A percentile compares a stretch with the other conserved stretches of the same genome.
Evolutionary conservation across 2,888 invertebrate species (phyloP).

Genomic region (Heliconius ethilla): DNA sequence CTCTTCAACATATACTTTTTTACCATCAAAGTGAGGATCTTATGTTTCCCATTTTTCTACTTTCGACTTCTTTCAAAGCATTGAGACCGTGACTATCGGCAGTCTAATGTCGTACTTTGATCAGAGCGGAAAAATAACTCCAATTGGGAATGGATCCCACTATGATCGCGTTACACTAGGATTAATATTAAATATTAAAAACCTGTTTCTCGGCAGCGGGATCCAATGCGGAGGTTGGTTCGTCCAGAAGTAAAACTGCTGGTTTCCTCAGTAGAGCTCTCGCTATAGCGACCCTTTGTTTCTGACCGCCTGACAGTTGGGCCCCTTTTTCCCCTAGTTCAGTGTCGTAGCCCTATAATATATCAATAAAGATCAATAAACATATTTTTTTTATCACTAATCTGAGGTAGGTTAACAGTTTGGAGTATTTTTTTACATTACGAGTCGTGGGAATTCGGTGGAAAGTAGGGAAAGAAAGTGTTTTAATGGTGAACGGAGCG

Average conservation of each 20-base stretch:
- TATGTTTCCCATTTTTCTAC: too few relatives aligned
- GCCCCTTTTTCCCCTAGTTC: conserved; percentile 89
- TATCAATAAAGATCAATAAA: neutral
- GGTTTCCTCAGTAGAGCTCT: conserved; percentile 89
- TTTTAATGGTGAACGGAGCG: too few relatives aligned
- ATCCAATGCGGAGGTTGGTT: conserved; percentile 92
- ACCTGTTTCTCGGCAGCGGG: conserved; percentile 89
- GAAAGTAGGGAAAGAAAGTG: too few relatives aligned
- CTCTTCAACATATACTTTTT: too few relatives aligned
- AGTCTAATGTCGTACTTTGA: neutral
- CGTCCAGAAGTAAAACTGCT: conserved; percentile 87
- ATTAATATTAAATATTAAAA: neutral
- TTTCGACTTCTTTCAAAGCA: neutral
- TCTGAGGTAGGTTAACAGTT: too few relatives aligned
- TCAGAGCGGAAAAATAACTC: neutral
- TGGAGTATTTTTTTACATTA: too few relatives aligned
- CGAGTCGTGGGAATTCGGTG: too few relatives aligned
- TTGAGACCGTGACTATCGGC: too few relatives aligned
- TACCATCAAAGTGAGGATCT: too few relatives aligned
- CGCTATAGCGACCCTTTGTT: conserved; percentile 92
- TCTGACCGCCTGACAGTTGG: conserved; percentile 91
- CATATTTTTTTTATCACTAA: too few relatives aligned
- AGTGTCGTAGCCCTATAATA: conserved; percentile 86
- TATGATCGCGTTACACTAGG: too few relatives aligned
- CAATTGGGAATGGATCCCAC: neutral